Evolutionary conservation across 2,113 vertebrate species (phyloP).

Genomic region (Salvelinus namaycush): DNA sequence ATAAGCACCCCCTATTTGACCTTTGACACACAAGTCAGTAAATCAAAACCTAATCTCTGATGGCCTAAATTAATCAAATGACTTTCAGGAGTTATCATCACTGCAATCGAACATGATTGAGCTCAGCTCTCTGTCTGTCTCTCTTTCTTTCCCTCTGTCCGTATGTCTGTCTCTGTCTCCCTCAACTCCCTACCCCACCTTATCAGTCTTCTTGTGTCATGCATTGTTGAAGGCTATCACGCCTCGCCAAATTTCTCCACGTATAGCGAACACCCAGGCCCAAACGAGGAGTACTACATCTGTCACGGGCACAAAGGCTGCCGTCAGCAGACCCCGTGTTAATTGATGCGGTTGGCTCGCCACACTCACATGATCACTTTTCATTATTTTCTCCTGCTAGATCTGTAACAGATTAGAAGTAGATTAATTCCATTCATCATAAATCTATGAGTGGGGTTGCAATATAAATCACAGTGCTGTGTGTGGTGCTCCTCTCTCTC

Average conservation of each 20-base stretch:
- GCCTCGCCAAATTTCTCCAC: background rate
- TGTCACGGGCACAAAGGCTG: slow-evolving; percentile 37
- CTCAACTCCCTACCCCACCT: background rate
- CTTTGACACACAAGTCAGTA: background rate
- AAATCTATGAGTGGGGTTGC: slow-evolving; percentile 21
- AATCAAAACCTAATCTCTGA: slow-evolving; percentile 29
- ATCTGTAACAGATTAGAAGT: slow-evolving; percentile 62
- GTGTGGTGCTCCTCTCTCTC: slow-evolving; percentile 5
- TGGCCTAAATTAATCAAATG: slow-evolving; percentile 12
- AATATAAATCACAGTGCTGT: slow-evolving; percentile 44
- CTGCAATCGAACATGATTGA: slow-evolving; percentile 28
- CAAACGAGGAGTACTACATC: slow-evolving; percentile 29
- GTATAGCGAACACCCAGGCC: slow-evolving; percentile 1
- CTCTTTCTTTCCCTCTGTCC: background rate
- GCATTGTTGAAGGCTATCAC: slow-evolving; percentile 33
- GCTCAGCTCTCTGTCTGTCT: background rate
- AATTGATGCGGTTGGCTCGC: slow-evolving; percentile 43
- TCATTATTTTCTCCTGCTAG: slow-evolving; percentile 41
- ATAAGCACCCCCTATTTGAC: too few relatives aligned
- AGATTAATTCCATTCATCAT: slow-evolving; percentile 56
- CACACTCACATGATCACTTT: slow-evolving; percentile 47
- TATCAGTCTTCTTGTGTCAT: slow-evolving; percentile 27
- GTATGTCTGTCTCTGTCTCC: background rate
- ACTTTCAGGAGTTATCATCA: background rate
- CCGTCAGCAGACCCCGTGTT: slow-evolving; percentile 18